A percentile compares a stretch with the other conserved stretches of the same genome.
phyloP scores from a whole-genome alignment of 2,113 vertebrate genomes.

The Theristicus caerulescens region DNA sequence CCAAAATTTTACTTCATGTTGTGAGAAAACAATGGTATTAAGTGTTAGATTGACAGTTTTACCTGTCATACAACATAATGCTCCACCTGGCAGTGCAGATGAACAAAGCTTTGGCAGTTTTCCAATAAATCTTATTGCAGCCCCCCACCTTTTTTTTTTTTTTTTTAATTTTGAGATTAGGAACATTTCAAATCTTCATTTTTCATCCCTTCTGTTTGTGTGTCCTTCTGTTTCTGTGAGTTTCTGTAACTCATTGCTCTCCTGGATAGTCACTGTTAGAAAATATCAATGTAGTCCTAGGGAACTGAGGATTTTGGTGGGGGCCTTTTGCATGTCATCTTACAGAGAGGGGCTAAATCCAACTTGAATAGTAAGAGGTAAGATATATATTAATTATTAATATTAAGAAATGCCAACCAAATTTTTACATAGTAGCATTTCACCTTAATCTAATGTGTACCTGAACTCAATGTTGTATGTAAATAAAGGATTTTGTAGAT shows the following conservation, averaged over 20 bases:
- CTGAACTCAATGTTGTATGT: neutral
- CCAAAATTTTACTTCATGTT: constrained; percentile 3
- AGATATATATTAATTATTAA: neutral
- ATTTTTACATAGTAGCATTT: neutral
- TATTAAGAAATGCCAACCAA: neutral
- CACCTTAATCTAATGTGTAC: neutral
- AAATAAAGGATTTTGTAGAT: neutral
- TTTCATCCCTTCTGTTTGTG: neutral
- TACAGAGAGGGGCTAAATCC: neutral
- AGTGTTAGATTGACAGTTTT: constrained; percentile 39
- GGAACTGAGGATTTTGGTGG: rapidly evolving
- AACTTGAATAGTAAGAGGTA: neutral
- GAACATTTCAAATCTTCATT: neutral
- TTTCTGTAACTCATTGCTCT: neutral
- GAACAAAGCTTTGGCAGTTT: neutral
- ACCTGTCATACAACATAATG: neutral
- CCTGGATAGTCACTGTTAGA: neutral
- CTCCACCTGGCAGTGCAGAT: constrained; percentile 54
- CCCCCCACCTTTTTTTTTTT: neutral
- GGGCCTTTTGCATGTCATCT: neutral
- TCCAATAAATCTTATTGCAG: neutral
- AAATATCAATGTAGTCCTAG: neutral
- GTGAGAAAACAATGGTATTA: constrained; percentile 34
- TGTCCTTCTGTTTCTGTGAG: neutral
- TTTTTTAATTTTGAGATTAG: neutral